Percentiles rank a stretch among this genome's conserved stretches.
Evolutionary conservation across 2,797 vertebrate species (phyloP).

Genomic region (Aotus griseimembra): DNA sequence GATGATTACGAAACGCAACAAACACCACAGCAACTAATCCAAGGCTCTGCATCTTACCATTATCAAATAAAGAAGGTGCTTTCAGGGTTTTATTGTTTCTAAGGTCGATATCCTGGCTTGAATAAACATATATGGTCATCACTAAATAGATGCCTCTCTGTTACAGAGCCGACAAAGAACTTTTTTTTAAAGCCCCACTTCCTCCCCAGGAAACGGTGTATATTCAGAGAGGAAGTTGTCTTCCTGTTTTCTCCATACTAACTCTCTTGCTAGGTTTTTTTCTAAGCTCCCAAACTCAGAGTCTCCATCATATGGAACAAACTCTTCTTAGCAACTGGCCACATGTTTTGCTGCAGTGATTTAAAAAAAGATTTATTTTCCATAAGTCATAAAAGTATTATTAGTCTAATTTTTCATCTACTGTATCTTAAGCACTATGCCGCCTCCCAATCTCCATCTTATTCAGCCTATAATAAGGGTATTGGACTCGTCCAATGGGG

Average conservation of each 20-base stretch:
- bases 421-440: slow-evolving; percentile 37
- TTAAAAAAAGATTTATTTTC: slow-evolving; percentile 80
- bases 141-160: slow-evolving; percentile 86
- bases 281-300: slow-evolving; percentile 82
- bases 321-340: slow-evolving; percentile 91
- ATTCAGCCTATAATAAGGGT: slow-evolving; percentile 57
- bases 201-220: slow-evolving; percentile 94
- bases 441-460: not conserved
- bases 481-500: slow-evolving; percentile 10
- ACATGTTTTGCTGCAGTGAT: slow-evolving; percentile 77
- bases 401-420: slow-evolving; percentile 67
- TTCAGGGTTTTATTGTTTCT: slow-evolving; percentile 37
- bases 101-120: slow-evolving; percentile 67
- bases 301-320: slow-evolving; percentile 88
- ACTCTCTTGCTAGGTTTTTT: slow-evolving; percentile 90
- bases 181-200: slow-evolving; percentile 81
- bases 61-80: not conserved
- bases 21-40: not conserved
- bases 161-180: slow-evolving; percentile 89
- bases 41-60: not conserved
- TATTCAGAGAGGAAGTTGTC: slow-evolving; percentile 91
- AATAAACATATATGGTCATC: slow-evolving; percentile 85
- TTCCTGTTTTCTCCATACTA: slow-evolving; percentile 96
- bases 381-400: slow-evolving; percentile 74
- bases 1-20: not conserved